These are phyloP conservation scores for Sebastolobus altivelis DNA, from an alignment of 2,797 vertebrate species.

Conservation along the genomic window DNA sequence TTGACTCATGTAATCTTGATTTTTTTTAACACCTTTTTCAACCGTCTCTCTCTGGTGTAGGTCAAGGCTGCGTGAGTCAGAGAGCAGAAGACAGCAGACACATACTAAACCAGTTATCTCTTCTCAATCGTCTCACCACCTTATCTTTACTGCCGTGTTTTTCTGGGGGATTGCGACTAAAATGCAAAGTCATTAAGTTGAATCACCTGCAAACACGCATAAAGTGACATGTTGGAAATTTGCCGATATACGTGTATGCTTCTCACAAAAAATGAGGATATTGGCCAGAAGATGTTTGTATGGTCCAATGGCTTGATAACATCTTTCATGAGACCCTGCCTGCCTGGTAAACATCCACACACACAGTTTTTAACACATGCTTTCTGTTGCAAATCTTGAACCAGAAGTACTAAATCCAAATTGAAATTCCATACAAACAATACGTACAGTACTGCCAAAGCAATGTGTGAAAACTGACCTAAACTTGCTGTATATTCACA, in stretches of 20 bases:
- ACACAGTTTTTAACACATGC: background rate
- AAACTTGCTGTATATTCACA: background rate
- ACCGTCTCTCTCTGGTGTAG: constrained; percentile 36
- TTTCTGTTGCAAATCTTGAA: background rate
- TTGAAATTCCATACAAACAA: background rate
- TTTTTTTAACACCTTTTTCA: constrained; percentile 19
- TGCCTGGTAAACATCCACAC: background rate
- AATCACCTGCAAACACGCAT: constrained; percentile 52
- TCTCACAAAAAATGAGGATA: background rate
- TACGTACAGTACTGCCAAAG: background rate
- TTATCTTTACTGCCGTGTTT: constrained; percentile 87
- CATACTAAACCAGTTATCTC: constrained; percentile 61
- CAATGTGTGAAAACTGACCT: background rate
- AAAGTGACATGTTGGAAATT: background rate
- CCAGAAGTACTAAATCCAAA: background rate
- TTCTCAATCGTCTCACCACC: constrained; percentile 31
- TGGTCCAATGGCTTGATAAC: background rate
- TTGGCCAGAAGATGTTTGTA: constrained; percentile 1
- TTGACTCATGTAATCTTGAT: constrained; percentile 26
- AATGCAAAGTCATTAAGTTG: constrained; percentile 65
- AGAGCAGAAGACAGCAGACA: constrained; percentile 49
- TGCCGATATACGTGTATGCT: background rate
- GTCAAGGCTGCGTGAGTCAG: constrained; percentile 75
- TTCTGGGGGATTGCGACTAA: constrained; percentile 71
- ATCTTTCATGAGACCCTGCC: background rate